Conservation (phyloP, 1,140 invertebrate species). For the Formica selysi region DNA sequence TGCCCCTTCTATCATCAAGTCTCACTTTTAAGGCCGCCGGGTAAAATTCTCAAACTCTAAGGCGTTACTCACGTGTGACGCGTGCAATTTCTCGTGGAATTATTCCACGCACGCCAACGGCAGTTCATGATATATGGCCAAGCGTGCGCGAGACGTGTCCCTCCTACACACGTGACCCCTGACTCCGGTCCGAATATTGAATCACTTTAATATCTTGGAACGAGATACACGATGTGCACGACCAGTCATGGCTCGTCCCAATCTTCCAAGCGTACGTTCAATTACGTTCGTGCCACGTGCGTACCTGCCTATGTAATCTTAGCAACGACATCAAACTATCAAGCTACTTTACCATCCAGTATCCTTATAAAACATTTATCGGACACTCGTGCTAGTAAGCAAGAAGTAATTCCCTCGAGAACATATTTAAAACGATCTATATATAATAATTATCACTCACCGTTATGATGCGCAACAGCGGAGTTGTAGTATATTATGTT, state of each 20-base stretch:
- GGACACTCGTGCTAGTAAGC: not conserved
- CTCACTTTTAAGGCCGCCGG: conserved; percentile 48
- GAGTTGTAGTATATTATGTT: no score
- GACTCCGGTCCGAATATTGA: conserved; percentile 77
- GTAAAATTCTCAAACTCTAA: conserved; percentile 36
- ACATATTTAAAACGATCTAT: conserved; percentile 4
- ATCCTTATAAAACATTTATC: conserved; percentile 42
- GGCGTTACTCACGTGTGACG: conserved; percentile 70
- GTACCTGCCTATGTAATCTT: conserved; percentile 58
- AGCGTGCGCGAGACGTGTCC: conserved; percentile 72
- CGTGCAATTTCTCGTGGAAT: conserved; percentile 74
- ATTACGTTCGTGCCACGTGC: conserved; percentile 31
- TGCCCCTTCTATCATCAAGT: conserved; percentile 52
- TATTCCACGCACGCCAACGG: conserved; percentile 76
- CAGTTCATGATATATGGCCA: conserved; percentile 75
- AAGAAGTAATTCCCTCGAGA: conserved; percentile 15
- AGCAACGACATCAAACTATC: conserved; percentile 13
- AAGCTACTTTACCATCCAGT: conserved; percentile 33
- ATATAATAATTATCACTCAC: no score
- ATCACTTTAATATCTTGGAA: conserved; percentile 78
- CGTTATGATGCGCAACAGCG: no score
- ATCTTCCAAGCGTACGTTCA: conserved; percentile 48
- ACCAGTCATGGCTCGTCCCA: conserved; percentile 20
- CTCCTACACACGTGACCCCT: conserved; percentile 76
- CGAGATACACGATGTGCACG: conserved; percentile 65